A percentile compares a stretch with the other conserved stretches of the same genome.
phyloP scores from a whole-genome alignment of 2,113 vertebrate genomes.

The Centropus bengalensis region DNA sequence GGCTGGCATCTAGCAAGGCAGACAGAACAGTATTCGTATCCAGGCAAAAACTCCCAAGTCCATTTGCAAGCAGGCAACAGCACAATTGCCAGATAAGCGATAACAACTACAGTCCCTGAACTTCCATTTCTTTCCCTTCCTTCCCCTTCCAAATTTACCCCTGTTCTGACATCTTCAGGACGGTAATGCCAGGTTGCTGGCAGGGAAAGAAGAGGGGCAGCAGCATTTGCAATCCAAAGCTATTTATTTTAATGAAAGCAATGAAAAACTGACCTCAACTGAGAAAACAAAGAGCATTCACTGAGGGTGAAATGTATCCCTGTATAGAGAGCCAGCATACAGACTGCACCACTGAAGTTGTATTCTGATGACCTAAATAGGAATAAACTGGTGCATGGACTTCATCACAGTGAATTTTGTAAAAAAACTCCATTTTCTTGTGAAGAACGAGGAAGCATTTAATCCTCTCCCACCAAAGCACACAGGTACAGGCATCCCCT shows the following conservation, averaged over 20 bases:
- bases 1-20: not conserved
- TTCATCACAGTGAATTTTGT: not conserved
- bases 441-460: not conserved
- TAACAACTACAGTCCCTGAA: not conserved
- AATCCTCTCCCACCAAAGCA: not conserved
- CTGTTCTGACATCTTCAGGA: not conserved
- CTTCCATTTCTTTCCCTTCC: not conserved
- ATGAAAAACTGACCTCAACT: slow-evolving; percentile 61
- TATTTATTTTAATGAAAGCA: slow-evolving; percentile 55
- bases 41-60: not conserved
- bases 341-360: slow-evolving; percentile 17
- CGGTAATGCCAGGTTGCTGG: not conserved
- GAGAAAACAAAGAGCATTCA: slow-evolving; percentile 65
- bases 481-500: not conserved
- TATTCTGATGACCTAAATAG: slow-evolving; percentile 58
- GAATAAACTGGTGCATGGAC: slow-evolving; percentile 35
- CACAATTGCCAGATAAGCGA: not conserved
- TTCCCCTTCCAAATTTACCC: not conserved
- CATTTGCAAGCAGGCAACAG: not conserved
- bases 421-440: not conserved
- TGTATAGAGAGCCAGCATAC: slow-evolving; percentile 18
- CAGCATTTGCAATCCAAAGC: slow-evolving; percentile 13
- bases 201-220: not conserved
- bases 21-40: not conserved
- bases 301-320: slow-evolving; percentile 47